Conservation (phyloP, 2,797 vertebrate genomes). For the Manis crassicaudata region DNA sequence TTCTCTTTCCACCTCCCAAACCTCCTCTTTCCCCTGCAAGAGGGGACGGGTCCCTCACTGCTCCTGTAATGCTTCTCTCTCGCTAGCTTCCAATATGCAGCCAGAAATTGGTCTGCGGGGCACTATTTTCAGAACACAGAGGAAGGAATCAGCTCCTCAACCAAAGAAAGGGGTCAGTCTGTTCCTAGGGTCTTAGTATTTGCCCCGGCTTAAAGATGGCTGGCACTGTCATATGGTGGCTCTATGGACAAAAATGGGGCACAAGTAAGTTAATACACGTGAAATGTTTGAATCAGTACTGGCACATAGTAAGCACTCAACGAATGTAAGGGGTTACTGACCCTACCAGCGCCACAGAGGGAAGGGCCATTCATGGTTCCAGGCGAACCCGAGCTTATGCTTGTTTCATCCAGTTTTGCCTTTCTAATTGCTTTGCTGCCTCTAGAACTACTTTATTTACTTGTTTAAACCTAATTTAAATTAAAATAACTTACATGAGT, state of each 20-base stretch:
- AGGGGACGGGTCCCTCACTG: not conserved
- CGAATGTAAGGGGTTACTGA: not conserved
- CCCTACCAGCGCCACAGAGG: not conserved
- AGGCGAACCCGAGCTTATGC: not conserved
- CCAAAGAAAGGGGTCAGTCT: not conserved
- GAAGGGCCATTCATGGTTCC: not conserved
- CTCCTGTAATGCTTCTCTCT: not conserved
- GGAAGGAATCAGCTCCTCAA: not conserved
- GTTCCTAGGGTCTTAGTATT: not conserved
- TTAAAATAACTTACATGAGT: constrained; percentile 70
- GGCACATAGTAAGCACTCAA: not conserved
- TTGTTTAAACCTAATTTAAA: constrained; percentile 66
- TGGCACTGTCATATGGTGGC: not conserved
- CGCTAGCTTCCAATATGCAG: not conserved
- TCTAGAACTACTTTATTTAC: constrained; percentile 45
- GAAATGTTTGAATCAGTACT: not conserved
- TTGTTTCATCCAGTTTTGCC: not conserved
- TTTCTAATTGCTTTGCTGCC: not conserved
- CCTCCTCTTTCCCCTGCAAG: not conserved
- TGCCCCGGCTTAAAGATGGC: not conserved
- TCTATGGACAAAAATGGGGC: not conserved
- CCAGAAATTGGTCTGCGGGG: not conserved
- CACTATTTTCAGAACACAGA: not conserved
- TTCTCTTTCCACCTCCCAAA: not conserved
- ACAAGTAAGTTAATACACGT: not conserved